Conservation (phyloP, 1,140 invertebrate genomes). For the Drosophila sturtevanti region DNA sequence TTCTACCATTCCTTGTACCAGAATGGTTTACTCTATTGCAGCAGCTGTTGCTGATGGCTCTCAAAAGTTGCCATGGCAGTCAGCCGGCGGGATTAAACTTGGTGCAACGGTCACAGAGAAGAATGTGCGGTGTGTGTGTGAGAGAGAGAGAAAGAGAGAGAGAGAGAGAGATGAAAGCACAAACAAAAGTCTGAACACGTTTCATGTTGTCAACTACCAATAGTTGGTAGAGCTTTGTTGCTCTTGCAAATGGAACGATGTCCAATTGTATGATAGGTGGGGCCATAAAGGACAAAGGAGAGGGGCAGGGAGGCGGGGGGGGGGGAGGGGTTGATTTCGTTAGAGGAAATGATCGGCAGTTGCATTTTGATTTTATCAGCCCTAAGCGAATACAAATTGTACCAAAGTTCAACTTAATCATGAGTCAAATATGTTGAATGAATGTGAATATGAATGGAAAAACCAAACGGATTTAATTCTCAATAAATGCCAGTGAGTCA, state of each 20-base stretch:
- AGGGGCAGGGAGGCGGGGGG: no score
- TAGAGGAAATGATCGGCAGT: background rate
- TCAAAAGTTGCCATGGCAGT: conserved; percentile 7
- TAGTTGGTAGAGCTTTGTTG: background rate
- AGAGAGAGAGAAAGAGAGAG: background rate
- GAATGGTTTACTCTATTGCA: background rate
- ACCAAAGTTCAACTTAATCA: no score
- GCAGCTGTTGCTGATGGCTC: background rate
- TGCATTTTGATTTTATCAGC: background rate
- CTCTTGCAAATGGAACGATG: background rate
- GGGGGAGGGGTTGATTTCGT: no score
- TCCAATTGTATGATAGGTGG: background rate
- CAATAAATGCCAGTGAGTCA: no score
- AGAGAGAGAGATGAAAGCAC: background rate
- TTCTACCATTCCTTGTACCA: background rate
- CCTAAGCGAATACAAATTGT: background rate
- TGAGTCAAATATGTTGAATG: no score
- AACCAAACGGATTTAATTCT: no score
- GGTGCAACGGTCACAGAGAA: background rate
- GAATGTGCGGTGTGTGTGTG: no score
- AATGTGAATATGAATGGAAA: no score
- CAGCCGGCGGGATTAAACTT: background rate
- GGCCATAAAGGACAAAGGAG: background rate
- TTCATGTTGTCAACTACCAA: conserved; percentile 8
- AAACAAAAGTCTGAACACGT: conserved; percentile 3